Percentiles rank a stretch among this genome's conserved stretches.
Conservation (phyloP, 30 jellyfish, hydroid and myxozoan genomes). For the Aurelia aurita complex sp. Pacific region DNA sequence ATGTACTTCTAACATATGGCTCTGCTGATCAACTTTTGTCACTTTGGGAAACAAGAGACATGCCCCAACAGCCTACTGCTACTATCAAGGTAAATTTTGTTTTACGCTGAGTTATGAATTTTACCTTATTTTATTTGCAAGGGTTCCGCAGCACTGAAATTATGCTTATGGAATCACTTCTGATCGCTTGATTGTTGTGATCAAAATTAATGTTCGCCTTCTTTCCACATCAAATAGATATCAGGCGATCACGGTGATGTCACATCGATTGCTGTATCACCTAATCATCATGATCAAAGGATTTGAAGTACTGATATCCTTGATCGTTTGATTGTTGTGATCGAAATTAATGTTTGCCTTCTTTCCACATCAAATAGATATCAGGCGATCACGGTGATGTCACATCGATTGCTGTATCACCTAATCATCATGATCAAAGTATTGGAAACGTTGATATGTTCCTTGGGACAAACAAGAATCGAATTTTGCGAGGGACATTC, state of each 20-base stretch:
- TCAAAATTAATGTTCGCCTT: too few relatives aligned
- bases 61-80: conserved; percentile 15
- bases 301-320: conserved; percentile 32
- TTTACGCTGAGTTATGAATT: too few relatives aligned
- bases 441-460: conserved; percentile 40
- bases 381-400: conserved; percentile 66
- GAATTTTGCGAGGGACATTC: conserved; percentile 47
- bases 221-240: neutral
- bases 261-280: conserved; percentile 60
- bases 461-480: conserved; percentile 55
- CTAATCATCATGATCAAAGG: conserved; percentile 42
- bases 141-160: too few relatives aligned
- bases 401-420: conserved; percentile 60
- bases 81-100: conserved; percentile 16
- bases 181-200: too few relatives aligned
- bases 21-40: conserved; percentile 44
- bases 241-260: conserved; percentile 66
- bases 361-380: neutral
- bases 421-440: conserved; percentile 43
- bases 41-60: conserved; percentile 60
- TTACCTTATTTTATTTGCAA: too few relatives aligned
- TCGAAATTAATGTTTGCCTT: too few relatives aligned
- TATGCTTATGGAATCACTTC: too few relatives aligned
- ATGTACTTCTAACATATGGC: conserved; percentile 39
- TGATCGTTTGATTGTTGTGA: too few relatives aligned